phyloP scores from a whole-genome alignment of 2,888 invertebrate genomes.

The Aspidapion aeneum region DNA sequence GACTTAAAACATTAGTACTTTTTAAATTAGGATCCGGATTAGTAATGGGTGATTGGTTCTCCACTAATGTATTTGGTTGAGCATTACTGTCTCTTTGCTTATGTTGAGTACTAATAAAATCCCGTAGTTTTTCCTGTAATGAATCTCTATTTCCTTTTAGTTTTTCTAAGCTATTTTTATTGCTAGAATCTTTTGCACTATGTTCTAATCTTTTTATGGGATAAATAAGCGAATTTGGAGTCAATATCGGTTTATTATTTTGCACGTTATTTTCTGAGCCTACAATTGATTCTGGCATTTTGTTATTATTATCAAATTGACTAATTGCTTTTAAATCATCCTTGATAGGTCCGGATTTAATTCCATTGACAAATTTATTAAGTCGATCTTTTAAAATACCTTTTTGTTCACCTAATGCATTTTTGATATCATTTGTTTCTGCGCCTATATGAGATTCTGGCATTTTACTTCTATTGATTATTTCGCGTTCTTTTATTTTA shows the following conservation, averaged over 20 bases:
- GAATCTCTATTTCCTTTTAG: background rate
- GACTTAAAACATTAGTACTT: too few relatives aligned
- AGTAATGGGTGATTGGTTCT: too few relatives aligned
- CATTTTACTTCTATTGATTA: too few relatives aligned
- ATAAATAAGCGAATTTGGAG: too few relatives aligned
- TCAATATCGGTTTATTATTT: too few relatives aligned
- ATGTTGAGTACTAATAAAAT: background rate
- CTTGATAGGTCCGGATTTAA: background rate
- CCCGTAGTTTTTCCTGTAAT: background rate
- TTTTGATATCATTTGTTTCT: background rate
- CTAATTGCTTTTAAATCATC: background rate
- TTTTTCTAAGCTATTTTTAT: too few relatives aligned
- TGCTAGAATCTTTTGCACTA: too few relatives aligned
- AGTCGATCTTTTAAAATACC: background rate
- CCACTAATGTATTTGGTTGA: background rate
- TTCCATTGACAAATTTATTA: background rate
- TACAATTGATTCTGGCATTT: background rate
- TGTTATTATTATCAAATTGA: background rate
- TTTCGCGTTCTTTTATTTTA: background rate
- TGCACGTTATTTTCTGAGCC: background rate
- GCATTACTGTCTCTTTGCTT: too few relatives aligned
- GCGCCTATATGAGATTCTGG: conserved; percentile 6
- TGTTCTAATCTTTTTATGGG: too few relatives aligned
- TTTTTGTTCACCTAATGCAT: background rate
- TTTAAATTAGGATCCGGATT: too few relatives aligned